Evolutionary conservation across 2,888 invertebrate genomes (phyloP).

Genomic region (Dermolepida albohirtum): DNA sequence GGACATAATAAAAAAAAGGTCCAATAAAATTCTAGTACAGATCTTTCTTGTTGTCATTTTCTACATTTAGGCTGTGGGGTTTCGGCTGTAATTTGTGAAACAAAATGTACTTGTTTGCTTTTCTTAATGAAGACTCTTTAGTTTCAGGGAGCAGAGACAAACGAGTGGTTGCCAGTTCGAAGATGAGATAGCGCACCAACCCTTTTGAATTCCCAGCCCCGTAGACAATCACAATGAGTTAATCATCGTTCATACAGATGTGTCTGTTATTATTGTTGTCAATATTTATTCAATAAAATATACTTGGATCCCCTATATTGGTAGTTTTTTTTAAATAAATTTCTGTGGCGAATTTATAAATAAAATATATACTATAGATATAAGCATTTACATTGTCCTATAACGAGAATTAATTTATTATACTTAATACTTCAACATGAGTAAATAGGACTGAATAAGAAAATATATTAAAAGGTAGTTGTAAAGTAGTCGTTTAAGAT

Average conservation of each 20-base stretch:
- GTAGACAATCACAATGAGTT: slow-evolving; percentile 61
- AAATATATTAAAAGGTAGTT: too few species aligned
- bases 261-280: slow-evolving; percentile 54
- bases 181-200: slow-evolving; percentile 58
- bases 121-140: slow-evolving; percentile 51
- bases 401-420: too few species aligned
- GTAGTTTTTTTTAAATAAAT: slow-evolving; percentile 31
- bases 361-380: too few species aligned
- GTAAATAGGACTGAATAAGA: too few species aligned
- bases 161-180: slow-evolving; percentile 58
- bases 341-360: too few species aligned
- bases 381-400: too few species aligned
- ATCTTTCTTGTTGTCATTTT: neutral
- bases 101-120: slow-evolving; percentile 9
- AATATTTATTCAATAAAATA: slow-evolving; percentile 56
- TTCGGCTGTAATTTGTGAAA: neutral
- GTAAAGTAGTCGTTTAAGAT: too few species aligned
- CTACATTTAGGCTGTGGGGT: neutral
- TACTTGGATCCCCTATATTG: slow-evolving; percentile 52
- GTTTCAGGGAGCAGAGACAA: slow-evolving; percentile 57
- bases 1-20: slow-evolving; percentile 7
- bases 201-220: slow-evolving; percentile 55
- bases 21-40: neutral
- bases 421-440: too few species aligned
- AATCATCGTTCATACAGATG: slow-evolving; percentile 52